These are phyloP conservation scores for Autographa gamma DNA, from an alignment of 2,888 invertebrate species.

Conservation along the genomic window DNA sequence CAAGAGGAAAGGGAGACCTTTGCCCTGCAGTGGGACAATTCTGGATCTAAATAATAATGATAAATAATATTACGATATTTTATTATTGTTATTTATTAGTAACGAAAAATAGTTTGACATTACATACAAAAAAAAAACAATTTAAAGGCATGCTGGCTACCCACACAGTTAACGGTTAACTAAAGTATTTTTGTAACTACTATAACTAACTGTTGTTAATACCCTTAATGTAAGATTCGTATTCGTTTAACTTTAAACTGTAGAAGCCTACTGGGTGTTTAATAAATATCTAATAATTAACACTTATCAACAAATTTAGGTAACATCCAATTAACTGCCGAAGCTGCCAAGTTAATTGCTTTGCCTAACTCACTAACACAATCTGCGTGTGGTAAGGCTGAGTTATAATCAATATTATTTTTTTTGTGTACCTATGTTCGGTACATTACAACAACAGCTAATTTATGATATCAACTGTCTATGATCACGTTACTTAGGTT, in stretches of 20 bases:
- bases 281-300: conserved; percentile 7
- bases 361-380: conserved; percentile 31
- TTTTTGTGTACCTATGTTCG: conserved; percentile 45
- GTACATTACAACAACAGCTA: conserved; percentile 65
- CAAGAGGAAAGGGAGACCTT: too few species aligned
- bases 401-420: conserved; percentile 51
- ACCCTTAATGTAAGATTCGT: neutral
- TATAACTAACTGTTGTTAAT: neutral
- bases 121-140: too few species aligned
- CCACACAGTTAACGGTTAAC: too few species aligned
- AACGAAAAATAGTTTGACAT: too few species aligned
- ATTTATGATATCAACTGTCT: conserved; percentile 73
- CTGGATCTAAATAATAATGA: too few species aligned
- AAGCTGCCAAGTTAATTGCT: conserved; percentile 47
- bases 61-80: too few species aligned
- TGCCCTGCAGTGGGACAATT: too few species aligned
- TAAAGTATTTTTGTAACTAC: too few species aligned
- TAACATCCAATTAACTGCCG: conserved; percentile 47
- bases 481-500: conserved; percentile 79
- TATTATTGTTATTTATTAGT: too few species aligned
- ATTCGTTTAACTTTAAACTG: neutral
- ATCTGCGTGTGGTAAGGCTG: conserved; percentile 36
- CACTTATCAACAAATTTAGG: conserved; percentile 27
- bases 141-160: too few species aligned
- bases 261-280: neutral